Percentiles rank a stretch among this genome's conserved stretches.
Evolutionary conservation across 2,113 vertebrate genomes (phyloP).

Genomic region (Xenus cinereus): DNA sequence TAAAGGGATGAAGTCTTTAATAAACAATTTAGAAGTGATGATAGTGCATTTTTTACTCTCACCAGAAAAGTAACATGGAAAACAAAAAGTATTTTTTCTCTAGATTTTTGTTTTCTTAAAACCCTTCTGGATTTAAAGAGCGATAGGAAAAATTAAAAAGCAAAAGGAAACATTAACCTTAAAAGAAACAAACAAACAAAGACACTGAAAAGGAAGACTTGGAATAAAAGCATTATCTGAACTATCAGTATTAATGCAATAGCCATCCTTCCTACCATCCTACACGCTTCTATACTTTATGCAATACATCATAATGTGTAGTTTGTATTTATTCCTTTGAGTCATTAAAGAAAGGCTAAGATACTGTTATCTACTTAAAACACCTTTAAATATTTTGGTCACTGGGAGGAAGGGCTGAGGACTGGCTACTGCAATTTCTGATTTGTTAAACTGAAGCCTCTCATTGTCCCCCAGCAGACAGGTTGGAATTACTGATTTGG

Average conservation of each 20-base stretch:
- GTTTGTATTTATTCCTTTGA: slow-evolving; percentile 31
- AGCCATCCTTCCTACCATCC: not conserved
- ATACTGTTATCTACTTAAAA: slow-evolving; percentile 59
- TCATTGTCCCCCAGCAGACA: slow-evolving; percentile 13
- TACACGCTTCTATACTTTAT: not conserved
- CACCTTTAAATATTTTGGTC: slow-evolving; percentile 63
- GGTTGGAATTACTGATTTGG: slow-evolving; percentile 60
- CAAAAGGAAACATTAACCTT: not conserved
- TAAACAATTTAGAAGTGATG: not conserved
- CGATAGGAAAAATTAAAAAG: not conserved
- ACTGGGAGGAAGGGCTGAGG: not conserved
- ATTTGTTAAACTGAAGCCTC: slow-evolving; percentile 38
- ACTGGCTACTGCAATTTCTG: slow-evolving; percentile 22
- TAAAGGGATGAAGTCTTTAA: not conserved
- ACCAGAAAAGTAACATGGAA: not conserved
- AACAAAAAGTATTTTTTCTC: not conserved
- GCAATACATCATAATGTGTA: not conserved
- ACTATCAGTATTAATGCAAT: not conserved
- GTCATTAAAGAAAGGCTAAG: slow-evolving; percentile 39
- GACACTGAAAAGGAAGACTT: not conserved
- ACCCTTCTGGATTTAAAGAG: not conserved
- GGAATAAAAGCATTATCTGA: slow-evolving; percentile 26
- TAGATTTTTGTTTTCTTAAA: not conserved
- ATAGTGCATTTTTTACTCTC: not conserved
- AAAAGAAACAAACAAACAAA: not conserved